These are phyloP conservation scores for Apis dorsata DNA, from an alignment of 1,140 invertebrate genomes.

Conservation along the genomic window DNA sequence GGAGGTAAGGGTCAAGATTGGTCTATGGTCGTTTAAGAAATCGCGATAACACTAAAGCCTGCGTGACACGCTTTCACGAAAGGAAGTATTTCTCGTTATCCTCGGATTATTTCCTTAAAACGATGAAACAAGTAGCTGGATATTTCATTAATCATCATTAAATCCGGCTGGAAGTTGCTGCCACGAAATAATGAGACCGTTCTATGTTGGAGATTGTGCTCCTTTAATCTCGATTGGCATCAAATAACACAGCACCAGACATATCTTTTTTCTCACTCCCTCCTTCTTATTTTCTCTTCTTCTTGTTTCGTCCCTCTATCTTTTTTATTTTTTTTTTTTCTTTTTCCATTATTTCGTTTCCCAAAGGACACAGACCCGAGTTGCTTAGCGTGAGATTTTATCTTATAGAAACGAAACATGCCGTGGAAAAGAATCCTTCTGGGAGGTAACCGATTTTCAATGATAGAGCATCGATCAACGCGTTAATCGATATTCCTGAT, in stretches of 20 bases:
- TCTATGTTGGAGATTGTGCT: constrained; percentile 44
- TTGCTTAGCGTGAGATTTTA: constrained; percentile 47
- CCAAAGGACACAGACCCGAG: constrained; percentile 24
- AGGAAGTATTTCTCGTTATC: constrained; percentile 31
- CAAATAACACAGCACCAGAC: constrained; percentile 53
- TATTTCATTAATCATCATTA: constrained; percentile 61
- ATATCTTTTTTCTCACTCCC: constrained; percentile 3
- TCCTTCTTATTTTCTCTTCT: background rate
- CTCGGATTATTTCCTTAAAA: constrained; percentile 25
- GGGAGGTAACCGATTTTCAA: constrained; percentile 28
- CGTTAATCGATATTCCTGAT: background rate
- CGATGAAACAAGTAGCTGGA: constrained; percentile 21
- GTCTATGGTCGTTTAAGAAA: background rate
- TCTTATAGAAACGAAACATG: background rate
- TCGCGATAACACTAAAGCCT: background rate
- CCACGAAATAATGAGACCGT: constrained; percentile 63
- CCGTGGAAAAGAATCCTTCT: constrained; percentile 16
- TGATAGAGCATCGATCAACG: background rate
- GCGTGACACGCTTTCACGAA: constrained; percentile 1
- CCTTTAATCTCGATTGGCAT: constrained; percentile 65
- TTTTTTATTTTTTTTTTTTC: background rate
- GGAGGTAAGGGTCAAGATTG: background rate
- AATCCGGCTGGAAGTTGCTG: constrained; percentile 41
- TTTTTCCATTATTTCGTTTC: constrained; percentile 11
- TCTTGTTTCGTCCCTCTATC: background rate